Evolutionary conservation across 2,888 invertebrate species (phyloP), one percentile per base, ranked within the genome.

Genomic region (Campoletis raptor): DNA sequence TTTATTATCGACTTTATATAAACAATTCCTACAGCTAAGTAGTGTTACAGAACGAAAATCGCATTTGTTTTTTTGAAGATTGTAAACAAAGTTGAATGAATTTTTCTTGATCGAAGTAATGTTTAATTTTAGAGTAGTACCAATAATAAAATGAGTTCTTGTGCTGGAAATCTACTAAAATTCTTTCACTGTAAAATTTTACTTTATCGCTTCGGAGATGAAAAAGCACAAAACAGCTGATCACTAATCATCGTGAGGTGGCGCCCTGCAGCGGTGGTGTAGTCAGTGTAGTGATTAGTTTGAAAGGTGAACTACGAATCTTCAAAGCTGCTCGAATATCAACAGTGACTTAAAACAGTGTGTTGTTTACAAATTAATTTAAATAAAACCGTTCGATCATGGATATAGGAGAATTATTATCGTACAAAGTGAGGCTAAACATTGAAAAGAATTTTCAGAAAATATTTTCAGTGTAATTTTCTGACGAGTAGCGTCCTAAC

Each of bases 331-430:
- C 45, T 9, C 18, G 18, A 48, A 48, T 10, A 61, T 40, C 61
- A 70, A 42, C 70, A 70, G 42, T 48, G 10, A 48, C 61, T 42
- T 15, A 7, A 64, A 76, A 45, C 67, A 67, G 36, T 67, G 36
- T 64, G 18, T 24, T 18, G 24, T 54, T 78, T n/a, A 76, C 10
- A 9, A 45, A n/a, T 67, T 18, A 45, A 78, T 30, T 30, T 36
- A 42, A 37, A 24, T n/a, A 67, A 67, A 45, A 64, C 24, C 69
- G 3, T 21, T 48, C 37, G 15, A 88, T 83, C 89, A 95, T 95
- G 95, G 95, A 95, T 92, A 94, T 95, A 72, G 94, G 94, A 30
- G 95, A 95, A 91, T 90, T 95, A 79, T 89, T 95, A 76, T 94
- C 94, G n/a, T 95, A 95, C 83, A 95, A 95, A 90, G 94, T 94